Evolutionary conservation across 2,113 vertebrate genomes (phyloP), one percentile per base, ranked within the genome.

Genomic region (Cephalopholis sonnerati): DNA sequence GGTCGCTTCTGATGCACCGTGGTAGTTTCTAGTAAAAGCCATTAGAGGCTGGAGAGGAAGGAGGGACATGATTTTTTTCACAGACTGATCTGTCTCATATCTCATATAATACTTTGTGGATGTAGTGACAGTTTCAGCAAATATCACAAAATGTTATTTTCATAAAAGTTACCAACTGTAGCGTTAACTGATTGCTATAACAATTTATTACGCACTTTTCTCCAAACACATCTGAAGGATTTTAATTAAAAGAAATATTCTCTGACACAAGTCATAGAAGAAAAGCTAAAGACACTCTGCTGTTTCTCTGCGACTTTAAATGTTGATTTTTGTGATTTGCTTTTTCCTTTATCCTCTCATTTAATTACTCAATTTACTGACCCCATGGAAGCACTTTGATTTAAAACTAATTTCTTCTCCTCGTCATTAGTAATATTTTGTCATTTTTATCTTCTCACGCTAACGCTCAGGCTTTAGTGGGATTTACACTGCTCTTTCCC

Each of bases 391-490:
- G 6, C 46, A 53, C 13, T 48, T 71, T 7, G 25, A 69, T 48
- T 20, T 48, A 8, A 57, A 53, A 15, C 0, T 5, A 62, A 27
- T 29, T 11, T 20, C 25, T 16, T 59, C 12, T 69, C 25, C 29
- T 70, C 46, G n/a, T 48, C 29, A 64, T 61, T 17, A 39, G 17
- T 54, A 32, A 64, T 32, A 50, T 22, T 48, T 44, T 4, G 10
- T 59, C 11, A 18, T 72, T 32, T 46, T 50, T 12, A 55, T 66
- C 53, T 68, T n/a, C 48, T 41, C 46, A 39, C 7, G 9, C 24
- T 64, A 27, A 74, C 53, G n/a, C 61, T 53, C 44, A 65, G 25
- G 58, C 36, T 77, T 81, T 18, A 24, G 9, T 24, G 32, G 50
- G 53, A 77, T 62, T 48, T 46, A 62, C 20, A 36, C 11, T 10